Conservation (phyloP, 2,888 invertebrate species). For the Ophion obscuratus region DNA sequence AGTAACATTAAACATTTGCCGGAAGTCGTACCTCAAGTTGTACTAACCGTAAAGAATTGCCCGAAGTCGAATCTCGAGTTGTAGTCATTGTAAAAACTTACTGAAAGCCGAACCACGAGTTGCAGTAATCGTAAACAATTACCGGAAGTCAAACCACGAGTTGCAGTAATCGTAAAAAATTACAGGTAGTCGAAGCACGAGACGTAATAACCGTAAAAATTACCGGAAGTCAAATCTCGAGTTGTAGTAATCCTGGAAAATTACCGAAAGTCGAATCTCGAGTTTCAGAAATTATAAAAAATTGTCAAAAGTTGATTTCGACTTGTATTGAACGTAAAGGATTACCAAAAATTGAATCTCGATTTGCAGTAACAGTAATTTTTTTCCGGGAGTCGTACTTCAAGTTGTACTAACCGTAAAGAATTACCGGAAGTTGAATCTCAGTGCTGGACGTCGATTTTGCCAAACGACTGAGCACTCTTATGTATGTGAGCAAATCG, state of each 20-base stretch:
- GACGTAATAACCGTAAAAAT: not conserved
- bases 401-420: not conserved
- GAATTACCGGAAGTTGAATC: not conserved
- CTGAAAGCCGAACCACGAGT: too few species aligned
- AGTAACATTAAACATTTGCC: too few species aligned
- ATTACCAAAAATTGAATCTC: too few species aligned
- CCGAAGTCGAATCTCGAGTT: not conserved
- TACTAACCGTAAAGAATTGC: not conserved
- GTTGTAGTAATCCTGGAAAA: not conserved
- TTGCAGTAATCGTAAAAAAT: not conserved
- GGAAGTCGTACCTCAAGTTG: not conserved
- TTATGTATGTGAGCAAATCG: conserved; percentile 77
- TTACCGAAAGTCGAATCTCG: not conserved
- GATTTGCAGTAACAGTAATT: too few species aligned
- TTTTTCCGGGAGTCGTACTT: not conserved
- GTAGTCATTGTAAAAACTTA: too few species aligned
- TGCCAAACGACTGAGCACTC: conserved; percentile 67
- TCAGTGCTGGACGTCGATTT: not conserved
- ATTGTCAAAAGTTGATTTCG: not conserved
- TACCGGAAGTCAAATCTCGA: not conserved
- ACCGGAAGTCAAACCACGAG: not conserved
- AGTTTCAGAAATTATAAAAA: not conserved
- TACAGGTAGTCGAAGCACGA: not conserved
- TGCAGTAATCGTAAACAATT: not conserved
- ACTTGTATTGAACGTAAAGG: too few species aligned